phyloP scores from a whole-genome alignment of 2,888 invertebrate species.

The Drosophila nigricruria region DNA sequence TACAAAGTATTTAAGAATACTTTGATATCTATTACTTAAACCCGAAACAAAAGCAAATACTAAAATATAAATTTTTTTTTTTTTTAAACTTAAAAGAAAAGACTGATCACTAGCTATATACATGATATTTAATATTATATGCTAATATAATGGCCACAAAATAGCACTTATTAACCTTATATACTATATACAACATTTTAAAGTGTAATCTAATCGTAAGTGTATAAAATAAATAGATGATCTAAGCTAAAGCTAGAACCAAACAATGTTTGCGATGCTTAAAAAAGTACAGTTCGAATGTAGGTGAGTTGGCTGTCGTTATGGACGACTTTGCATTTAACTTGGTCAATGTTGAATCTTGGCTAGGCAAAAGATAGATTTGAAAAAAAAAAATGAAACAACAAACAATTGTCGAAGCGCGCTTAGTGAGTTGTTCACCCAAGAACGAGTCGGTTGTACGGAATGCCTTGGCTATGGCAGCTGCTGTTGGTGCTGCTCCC shows the following conservation, averaged over 20 bases:
- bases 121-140: slow-evolving; percentile 1
- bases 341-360: slow-evolving; percentile 77
- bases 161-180: slow-evolving; percentile 4
- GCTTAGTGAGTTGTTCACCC: slow-evolving; percentile 64
- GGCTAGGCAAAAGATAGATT: slow-evolving; percentile 49
- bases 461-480: slow-evolving; percentile 52
- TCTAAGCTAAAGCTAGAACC: slow-evolving; percentile 10
- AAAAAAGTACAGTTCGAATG: slow-evolving; percentile 1
- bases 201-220: slow-evolving; percentile 20
- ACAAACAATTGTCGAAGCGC: slow-evolving; percentile 47
- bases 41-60: not conserved
- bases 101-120: slow-evolving; percentile 4
- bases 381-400: slow-evolving; percentile 30
- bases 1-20: not conserved
- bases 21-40: not conserved
- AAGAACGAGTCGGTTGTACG: slow-evolving; percentile 67
- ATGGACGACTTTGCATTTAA: slow-evolving; percentile 38
- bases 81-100: not conserved
- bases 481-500: slow-evolving; percentile 15
- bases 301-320: slow-evolving; percentile 32
- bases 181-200: slow-evolving; percentile 1
- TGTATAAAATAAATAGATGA: slow-evolving; percentile 46
- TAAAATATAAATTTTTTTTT: no score
- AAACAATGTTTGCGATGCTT: not conserved
- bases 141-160: not conserved